These are phyloP conservation scores for Scaptomyza flava DNA, from an alignment of 2,888 invertebrate species.

Conservation along the genomic window DNA sequence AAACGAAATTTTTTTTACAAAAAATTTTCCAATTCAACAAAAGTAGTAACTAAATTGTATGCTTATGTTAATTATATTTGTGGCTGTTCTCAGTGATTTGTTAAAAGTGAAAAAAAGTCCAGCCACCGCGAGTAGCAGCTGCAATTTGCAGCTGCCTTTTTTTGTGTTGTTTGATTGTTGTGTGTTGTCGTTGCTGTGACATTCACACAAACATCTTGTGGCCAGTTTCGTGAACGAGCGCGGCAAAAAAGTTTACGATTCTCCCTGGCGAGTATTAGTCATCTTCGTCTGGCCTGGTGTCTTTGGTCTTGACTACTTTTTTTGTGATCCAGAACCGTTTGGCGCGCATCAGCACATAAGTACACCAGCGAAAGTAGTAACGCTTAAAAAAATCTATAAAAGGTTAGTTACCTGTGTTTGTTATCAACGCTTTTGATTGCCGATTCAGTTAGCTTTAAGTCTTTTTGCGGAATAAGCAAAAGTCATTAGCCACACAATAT, in stretches of 20 bases:
- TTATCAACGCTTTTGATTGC: slow-evolving; percentile 29
- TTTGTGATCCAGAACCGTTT: slow-evolving; percentile 47
- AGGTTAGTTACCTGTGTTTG: slow-evolving; percentile 59
- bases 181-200: slow-evolving; percentile 36
- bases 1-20: slow-evolving; percentile 28
- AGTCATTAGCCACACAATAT: slow-evolving; percentile 3
- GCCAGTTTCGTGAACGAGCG: slow-evolving; percentile 57
- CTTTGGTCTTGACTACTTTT: slow-evolving; percentile 59
- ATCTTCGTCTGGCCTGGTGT: slow-evolving; percentile 59
- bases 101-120: slow-evolving; percentile 21
- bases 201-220: slow-evolving; percentile 37
- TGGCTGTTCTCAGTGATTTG: background rate
- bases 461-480: slow-evolving; percentile 6
- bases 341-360: slow-evolving; percentile 50
- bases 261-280: slow-evolving; percentile 54
- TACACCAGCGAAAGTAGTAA: slow-evolving; percentile 13
- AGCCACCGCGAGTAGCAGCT: slow-evolving; percentile 24
- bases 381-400: slow-evolving; percentile 39
- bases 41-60: slow-evolving; percentile 6
- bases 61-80: background rate
- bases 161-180: slow-evolving; percentile 40
- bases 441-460: slow-evolving; percentile 14
- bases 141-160: slow-evolving; percentile 66
- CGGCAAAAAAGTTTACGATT: slow-evolving; percentile 60
- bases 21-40: slow-evolving; percentile 6